Conservation (phyloP, 2,888 invertebrate species). For the Pegoplata infirma region DNA sequence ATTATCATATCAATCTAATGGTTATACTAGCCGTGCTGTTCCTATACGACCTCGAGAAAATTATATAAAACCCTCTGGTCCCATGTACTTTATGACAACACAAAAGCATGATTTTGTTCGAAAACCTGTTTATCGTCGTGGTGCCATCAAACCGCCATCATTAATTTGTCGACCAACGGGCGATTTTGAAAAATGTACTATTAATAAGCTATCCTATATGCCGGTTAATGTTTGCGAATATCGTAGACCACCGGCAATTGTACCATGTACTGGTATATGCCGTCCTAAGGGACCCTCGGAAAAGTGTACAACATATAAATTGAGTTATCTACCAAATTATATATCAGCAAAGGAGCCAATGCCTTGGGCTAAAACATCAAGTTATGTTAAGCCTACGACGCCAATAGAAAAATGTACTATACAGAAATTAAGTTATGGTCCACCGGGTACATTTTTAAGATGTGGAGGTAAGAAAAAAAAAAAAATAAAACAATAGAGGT, state of each 20-base stretch:
- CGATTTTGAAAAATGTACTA: constrained; percentile 74
- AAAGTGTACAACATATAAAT: constrained; percentile 80
- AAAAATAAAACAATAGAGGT: too few species aligned
- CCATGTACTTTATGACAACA: constrained; percentile 86
- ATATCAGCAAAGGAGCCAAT: constrained; percentile 71
- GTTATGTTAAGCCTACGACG: constrained; percentile 71
- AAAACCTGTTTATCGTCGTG: constrained; percentile 79
- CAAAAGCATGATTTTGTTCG: constrained; percentile 86
- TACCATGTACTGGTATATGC: constrained; percentile 73
- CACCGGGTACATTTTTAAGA: constrained; percentile 79
- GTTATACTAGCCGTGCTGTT: constrained; percentile 79
- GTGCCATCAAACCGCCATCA: constrained; percentile 69
- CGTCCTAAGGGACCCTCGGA: constrained; percentile 71
- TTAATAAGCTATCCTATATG: constrained; percentile 76
- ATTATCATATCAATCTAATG: constrained; percentile 81
- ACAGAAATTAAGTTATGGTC: constrained; percentile 82
- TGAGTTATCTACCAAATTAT: constrained; percentile 80
- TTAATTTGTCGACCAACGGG: constrained; percentile 71
- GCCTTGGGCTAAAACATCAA: constrained; percentile 73
- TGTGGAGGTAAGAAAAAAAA: constrained; percentile 69
- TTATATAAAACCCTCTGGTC: constrained; percentile 81
- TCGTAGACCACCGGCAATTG: constrained; percentile 67
- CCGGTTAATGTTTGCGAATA: constrained; percentile 73
- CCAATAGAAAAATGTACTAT: constrained; percentile 80
- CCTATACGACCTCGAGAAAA: constrained; percentile 82